These are phyloP conservation scores for Acanthurus leucopareius DNA, from an alignment of 2,797 vertebrate species.

Conservation along the genomic window DNA sequence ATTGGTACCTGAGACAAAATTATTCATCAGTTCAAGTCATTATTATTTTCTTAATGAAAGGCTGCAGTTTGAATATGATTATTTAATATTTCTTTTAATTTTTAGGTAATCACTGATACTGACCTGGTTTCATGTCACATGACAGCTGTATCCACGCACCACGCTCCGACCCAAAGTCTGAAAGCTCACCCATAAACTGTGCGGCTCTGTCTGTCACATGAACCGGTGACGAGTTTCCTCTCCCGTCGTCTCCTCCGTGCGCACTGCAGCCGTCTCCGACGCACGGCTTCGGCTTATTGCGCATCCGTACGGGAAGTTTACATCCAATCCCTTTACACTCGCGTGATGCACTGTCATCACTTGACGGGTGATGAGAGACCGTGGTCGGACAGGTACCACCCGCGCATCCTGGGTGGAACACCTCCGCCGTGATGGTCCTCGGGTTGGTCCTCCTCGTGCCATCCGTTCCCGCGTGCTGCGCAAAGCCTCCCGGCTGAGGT, in stretches of 20 bases:
- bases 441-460: slow-evolving; percentile 73
- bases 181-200: slow-evolving; percentile 86
- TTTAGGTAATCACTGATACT: slow-evolving; percentile 23
- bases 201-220: slow-evolving; percentile 88
- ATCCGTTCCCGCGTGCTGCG: slow-evolving; percentile 35
- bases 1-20: slow-evolving; percentile 83
- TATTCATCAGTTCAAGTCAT: neutral
- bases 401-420: slow-evolving; percentile 76
- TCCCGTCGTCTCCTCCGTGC: slow-evolving; percentile 58
- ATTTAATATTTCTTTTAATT: neutral
- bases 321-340: slow-evolving; percentile 88
- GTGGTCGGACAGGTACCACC: slow-evolving; percentile 80
- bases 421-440: slow-evolving; percentile 81
- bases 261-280: slow-evolving; percentile 79
- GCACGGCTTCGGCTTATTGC: slow-evolving; percentile 78
- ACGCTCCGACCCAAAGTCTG: slow-evolving; percentile 84
- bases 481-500: slow-evolving; percentile 61
- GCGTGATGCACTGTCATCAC: slow-evolving; percentile 59
- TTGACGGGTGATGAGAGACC: slow-evolving; percentile 54
- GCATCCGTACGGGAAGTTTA: slow-evolving; percentile 82
- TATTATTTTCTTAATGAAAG: neutral
- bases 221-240: slow-evolving; percentile 71
- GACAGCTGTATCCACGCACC: slow-evolving; percentile 89
- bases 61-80: neutral
- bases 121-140: slow-evolving; percentile 92